phyloP scores from a whole-genome alignment of 1,140 invertebrate genomes.

The Tetragnatha versicolor region DNA sequence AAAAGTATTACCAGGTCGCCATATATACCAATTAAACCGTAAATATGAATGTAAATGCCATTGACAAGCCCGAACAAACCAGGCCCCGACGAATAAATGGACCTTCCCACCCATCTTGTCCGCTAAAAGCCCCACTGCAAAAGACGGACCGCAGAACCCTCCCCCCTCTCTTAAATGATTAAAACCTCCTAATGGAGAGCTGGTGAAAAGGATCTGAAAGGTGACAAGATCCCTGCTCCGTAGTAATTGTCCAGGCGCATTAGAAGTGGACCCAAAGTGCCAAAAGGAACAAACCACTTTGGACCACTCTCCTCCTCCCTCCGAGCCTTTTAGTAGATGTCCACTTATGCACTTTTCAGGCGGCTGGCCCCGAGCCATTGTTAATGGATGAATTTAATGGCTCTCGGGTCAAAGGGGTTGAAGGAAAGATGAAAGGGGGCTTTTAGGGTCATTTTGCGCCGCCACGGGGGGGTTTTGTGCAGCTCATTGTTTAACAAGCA shows the following conservation, averaged over 20 bases:
- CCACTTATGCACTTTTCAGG: conserved; percentile 53
- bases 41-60: too few relatives aligned
- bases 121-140: too few relatives aligned
- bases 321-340: conserved; percentile 41
- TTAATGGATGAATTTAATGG: conserved; percentile 52
- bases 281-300: conserved; percentile 46
- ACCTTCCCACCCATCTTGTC: too few relatives aligned
- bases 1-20: too few relatives aligned
- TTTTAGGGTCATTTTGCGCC: conserved; percentile 49
- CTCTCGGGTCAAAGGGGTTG: conserved; percentile 42
- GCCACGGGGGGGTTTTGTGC: not conserved
- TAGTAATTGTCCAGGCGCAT: conserved; percentile 34
- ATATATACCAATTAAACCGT: too few relatives aligned
- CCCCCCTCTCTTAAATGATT: too few relatives aligned
- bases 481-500: conserved; percentile 49
- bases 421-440: conserved; percentile 6
- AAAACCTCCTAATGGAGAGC: too few relatives aligned
- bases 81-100: too few relatives aligned
- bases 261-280: conserved; percentile 35
- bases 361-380: conserved; percentile 41
- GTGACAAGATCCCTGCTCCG: conserved; percentile 21
- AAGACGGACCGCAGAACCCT: too few relatives aligned
- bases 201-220: conserved; percentile 3
- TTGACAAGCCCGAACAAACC: too few relatives aligned
- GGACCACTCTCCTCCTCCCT: not conserved